A percentile compares a stretch with the other conserved stretches of the same genome.
Conservation (phyloP, 2,797 vertebrate species). For the Amblyraja radiata region DNA sequence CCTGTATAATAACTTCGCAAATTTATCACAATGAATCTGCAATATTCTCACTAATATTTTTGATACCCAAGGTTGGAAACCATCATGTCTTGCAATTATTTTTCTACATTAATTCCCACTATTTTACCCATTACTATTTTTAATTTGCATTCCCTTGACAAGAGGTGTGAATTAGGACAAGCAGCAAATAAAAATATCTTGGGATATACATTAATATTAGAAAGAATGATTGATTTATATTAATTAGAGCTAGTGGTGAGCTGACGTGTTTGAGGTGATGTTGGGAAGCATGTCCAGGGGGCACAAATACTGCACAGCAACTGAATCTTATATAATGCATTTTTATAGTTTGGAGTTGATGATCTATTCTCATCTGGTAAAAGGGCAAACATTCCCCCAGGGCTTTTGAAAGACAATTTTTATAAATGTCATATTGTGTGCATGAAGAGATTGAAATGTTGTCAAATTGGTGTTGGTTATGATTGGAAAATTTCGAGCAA, state of each 20-base stretch:
- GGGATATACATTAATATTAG: background rate
- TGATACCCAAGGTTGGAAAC: background rate
- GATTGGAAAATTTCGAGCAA: slow-evolving; percentile 5
- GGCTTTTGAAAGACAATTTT: background rate
- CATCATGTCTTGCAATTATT: background rate
- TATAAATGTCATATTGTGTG: slow-evolving; percentile 2
- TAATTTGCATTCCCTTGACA: background rate
- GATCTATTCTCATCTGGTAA: slow-evolving; percentile 5
- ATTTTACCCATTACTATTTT: background rate
- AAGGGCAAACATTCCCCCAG: background rate
- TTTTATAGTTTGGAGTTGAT: slow-evolving; percentile 12
- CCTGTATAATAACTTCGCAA: background rate
- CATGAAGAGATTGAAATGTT: background rate
- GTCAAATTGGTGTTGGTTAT: slow-evolving; percentile 1
- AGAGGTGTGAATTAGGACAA: background rate
- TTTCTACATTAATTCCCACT: background rate
- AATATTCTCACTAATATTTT: background rate
- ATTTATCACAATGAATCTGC: background rate
- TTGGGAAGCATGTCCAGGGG: background rate
- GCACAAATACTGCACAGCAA: background rate
- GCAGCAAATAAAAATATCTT: background rate
- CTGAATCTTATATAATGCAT: slow-evolving; percentile 12
- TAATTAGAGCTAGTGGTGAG: background rate
- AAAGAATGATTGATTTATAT: slow-evolving; percentile 29
- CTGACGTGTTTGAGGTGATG: background rate